Evolutionary conservation across 2,888 invertebrate species (phyloP), one percentile per base, ranked within the genome.

Genomic region (Neocrepidodera transversa): DNA sequence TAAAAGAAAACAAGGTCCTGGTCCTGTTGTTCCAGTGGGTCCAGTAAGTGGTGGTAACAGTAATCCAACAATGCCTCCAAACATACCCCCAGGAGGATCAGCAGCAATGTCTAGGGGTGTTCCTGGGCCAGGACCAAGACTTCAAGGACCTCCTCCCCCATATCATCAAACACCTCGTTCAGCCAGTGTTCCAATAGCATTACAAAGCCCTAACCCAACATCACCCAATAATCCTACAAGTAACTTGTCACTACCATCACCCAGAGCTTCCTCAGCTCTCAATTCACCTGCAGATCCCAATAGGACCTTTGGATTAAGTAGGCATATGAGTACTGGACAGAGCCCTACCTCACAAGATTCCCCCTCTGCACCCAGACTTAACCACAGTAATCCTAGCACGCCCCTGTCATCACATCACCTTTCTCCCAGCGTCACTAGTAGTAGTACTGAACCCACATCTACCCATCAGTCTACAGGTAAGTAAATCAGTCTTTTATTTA

Each of bases 101-200:
- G 67, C 65, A 16, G 65, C 67, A 56, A 67, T 69, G 40, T 48
- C 74, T 64, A 63, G 77, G 74, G 62, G 75, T 76, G 55, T 78
- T 76, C 55, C 76, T 63, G 71, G 67, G 43, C 56, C 74, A 66
- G 80, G 83, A 54, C 80, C 84, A 30, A 76, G 85, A 57, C 79
- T 84, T 67, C 89, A 89, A 79, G 90, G 90, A 3, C 90, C 90
- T n/a, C 90, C 90, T 14, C 90, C 90, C 10, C 90, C 90, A 32
- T 88, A 88, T 78, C 89, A 90, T 77, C 89, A 87, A 74, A 87
- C 88, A 17, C 87, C 87, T 56, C 82, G 89, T 60, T 89, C 89
- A 54, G 88, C 88, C 28, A 89, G 89, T 68, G 88, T 89, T 64
- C 89, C 89, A 38, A 88, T 89, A 65, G 88, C 89, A 32, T 84